Evolutionary conservation across 1,140 invertebrate species (phyloP).

Genomic region (Chymomyza costata): DNA sequence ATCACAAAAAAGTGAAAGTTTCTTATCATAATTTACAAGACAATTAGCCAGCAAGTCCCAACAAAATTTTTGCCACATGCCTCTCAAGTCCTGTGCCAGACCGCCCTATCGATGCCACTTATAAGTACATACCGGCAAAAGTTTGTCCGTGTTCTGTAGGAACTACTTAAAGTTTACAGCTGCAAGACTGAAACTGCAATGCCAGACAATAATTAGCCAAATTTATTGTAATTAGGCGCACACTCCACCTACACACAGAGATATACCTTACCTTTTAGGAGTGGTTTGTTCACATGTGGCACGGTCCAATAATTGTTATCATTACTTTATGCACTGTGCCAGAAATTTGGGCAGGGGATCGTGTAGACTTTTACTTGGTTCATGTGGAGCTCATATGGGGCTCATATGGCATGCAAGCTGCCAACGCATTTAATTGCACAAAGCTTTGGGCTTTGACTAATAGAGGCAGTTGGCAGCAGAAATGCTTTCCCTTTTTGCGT

Average conservation of each 20-base stretch:
- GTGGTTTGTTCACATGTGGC: slow-evolving; percentile 37
- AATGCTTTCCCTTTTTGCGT: slow-evolving; percentile 51
- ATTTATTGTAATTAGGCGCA: slow-evolving; percentile 69
- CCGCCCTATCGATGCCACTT: slow-evolving; percentile 42
- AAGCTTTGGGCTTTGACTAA: slow-evolving; percentile 30
- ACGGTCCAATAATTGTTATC: slow-evolving; percentile 52
- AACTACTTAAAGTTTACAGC: slow-evolving; percentile 62
- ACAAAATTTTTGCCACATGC: neutral
- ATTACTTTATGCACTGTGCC: slow-evolving; percentile 26
- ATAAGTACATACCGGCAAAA: slow-evolving; percentile 25
- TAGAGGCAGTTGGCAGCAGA: slow-evolving; percentile 5
- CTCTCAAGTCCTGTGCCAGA: neutral
- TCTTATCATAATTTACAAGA: slow-evolving; percentile 71
- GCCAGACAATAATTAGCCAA: slow-evolving; percentile 69
- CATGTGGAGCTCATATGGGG: neutral
- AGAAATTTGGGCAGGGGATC: too few relatives aligned
- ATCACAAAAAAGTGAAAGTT: slow-evolving; percentile 44
- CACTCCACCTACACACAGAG: slow-evolving; percentile 30
- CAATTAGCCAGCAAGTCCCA: slow-evolving; percentile 54
- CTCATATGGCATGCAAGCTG: slow-evolving; percentile 60
- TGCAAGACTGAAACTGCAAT: slow-evolving; percentile 20
- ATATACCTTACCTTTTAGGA: neutral
- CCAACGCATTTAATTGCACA: slow-evolving; percentile 65
- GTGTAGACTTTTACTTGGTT: slow-evolving; percentile 11
- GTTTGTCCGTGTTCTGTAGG: slow-evolving; percentile 38